Evolutionary conservation across 30 jellyfish, hydroid and myxozoan species (phyloP).

Genomic region (Cassiopea andromeda): DNA sequence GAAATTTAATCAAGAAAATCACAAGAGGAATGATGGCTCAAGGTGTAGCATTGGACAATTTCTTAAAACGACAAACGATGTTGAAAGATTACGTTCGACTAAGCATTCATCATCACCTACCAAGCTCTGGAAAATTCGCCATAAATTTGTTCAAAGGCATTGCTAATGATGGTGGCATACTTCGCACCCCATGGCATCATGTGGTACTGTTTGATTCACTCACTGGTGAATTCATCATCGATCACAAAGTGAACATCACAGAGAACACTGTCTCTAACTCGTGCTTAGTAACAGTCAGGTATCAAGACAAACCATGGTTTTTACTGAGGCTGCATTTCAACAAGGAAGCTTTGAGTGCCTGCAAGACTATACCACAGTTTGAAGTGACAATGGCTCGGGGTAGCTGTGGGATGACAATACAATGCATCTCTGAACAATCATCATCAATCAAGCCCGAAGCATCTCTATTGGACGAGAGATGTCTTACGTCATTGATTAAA

Average conservation of each 20-base stretch:
- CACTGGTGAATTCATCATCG: conserved; percentile 42
- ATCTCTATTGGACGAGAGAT: neutral
- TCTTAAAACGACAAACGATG: conserved; percentile 17
- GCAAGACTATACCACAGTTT: neutral
- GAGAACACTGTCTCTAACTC: neutral
- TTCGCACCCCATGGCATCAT: conserved; percentile 73
- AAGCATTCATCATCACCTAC: conserved; percentile 68
- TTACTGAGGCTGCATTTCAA: conserved; percentile 14
- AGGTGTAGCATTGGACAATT: conserved; percentile 69
- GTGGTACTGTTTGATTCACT: conserved; percentile 46
- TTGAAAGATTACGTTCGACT: conserved; percentile 42
- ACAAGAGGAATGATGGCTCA: conserved; percentile 73
- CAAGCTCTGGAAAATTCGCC: conserved; percentile 59
- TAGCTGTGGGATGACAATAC: conserved; percentile 31
- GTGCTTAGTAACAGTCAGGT: conserved; percentile 4
- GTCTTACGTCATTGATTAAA: conserved; percentile 24
- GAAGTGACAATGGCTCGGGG: conserved; percentile 21
- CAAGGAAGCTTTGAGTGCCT: neutral
- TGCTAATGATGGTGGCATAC: conserved; percentile 15
- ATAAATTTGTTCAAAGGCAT: conserved; percentile 50
- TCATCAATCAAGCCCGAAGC: neutral
- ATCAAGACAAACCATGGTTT: conserved; percentile 36
- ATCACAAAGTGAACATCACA: conserved; percentile 8
- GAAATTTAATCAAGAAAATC: conserved; percentile 20
- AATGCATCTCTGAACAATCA: neutral